Evolutionary conservation across 2,888 invertebrate species (phyloP), one percentile per base, ranked within the genome.

Genomic region (Tenthredo livida): DNA sequence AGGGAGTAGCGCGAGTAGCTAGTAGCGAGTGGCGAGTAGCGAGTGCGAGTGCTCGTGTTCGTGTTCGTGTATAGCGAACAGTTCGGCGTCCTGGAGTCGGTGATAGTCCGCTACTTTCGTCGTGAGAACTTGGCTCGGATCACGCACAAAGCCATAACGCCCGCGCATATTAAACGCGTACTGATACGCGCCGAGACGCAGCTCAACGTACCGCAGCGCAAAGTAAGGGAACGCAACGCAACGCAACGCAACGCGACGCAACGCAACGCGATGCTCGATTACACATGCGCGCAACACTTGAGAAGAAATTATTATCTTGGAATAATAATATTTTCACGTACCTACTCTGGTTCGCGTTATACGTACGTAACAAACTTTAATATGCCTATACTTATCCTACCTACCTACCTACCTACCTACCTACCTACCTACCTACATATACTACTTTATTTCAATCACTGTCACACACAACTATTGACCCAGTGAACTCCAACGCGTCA

Each of bases 71-170:
- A 73, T 43, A 43, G 40, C 73, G 40, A 73, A 43, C 40, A 43
- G 40, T 43, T 73, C 67, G 40, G 47, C 40, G 83, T 83, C 83
- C 67, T 25, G 61, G 15, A 61, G 80, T 47, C 67, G 43, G 65
- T 40, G 50, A 67, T 70, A 40, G 70, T 83, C 83, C 67, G 83
- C 67, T 83, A 67, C 83, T 83, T 83, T 83, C 83, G 67, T 83
- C 92, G 92, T 92, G 92, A 92, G 92, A 92, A 92, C 91, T 86
- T 89, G 88, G 88, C 90, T 90, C 89, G 91, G 89, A 92, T 91
- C 92, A 92, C 90, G 90, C 90, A 90, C 89, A 87, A 88, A 87
- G 86, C 87, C 89, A 89, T 87, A 88, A 90, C 92, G 90, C 91
- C 90, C 90, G 90, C 91, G 92, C 92, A 92, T 92, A 91, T 92